These are phyloP conservation scores for Chelonoidis abingdonii DNA, from an alignment of 2,113 vertebrate species.

Conservation along the genomic window DNA sequence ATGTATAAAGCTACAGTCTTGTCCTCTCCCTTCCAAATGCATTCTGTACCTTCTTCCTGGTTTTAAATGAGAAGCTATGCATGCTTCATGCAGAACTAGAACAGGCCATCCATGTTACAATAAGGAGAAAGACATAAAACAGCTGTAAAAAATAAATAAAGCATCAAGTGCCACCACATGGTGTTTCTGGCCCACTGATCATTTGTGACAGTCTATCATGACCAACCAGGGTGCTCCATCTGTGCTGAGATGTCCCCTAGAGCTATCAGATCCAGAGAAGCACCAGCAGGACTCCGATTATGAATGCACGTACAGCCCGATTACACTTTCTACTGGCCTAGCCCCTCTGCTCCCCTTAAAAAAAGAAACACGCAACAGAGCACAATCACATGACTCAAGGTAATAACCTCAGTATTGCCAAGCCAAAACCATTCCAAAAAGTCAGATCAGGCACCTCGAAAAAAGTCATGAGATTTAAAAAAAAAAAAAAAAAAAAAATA, in stretches of 20 bases:
- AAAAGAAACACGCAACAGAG: neutral
- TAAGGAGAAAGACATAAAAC: neutral
- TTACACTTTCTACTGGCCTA: rapidly evolving
- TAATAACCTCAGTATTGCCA: neutral
- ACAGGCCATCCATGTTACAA: rapidly evolving
- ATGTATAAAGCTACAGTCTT: neutral
- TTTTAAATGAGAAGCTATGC: rapidly evolving
- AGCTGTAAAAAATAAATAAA: neutral
- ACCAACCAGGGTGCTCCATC: rapidly evolving
- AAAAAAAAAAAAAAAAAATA: neutral
- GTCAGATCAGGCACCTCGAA: neutral
- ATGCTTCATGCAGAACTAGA: rapidly evolving
- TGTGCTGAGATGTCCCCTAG: neutral
- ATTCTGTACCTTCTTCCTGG: neutral
- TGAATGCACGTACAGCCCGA: neutral
- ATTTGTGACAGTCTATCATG: rapidly evolving
- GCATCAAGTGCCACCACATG: rapidly evolving
- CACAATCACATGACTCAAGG: neutral
- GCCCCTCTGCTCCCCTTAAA: neutral
- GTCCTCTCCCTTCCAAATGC: neutral
- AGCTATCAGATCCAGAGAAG: neutral
- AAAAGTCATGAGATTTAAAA: neutral
- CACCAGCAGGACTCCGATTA: rapidly evolving
- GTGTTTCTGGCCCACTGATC: neutral
- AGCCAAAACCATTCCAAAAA: neutral